phyloP scores from a whole-genome alignment of 2,113 vertebrate species.

The Microcebus murinus region DNA sequence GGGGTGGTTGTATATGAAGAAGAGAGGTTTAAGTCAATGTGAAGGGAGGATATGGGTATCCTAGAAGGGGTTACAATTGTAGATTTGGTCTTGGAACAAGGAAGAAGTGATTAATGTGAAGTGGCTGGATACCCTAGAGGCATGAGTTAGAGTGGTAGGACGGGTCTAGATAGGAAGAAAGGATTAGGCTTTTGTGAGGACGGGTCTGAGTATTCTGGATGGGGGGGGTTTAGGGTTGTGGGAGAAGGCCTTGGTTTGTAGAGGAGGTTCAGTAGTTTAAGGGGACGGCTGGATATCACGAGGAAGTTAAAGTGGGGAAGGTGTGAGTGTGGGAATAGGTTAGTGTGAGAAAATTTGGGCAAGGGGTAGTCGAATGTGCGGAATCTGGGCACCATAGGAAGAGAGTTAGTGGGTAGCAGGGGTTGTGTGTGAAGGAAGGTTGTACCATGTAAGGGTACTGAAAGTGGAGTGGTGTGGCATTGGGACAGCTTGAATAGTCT shows the following conservation, averaged over 20 bases:
- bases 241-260: conserved; percentile 11
- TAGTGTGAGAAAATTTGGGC: neutral
- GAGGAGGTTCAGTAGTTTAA: neutral
- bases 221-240: neutral
- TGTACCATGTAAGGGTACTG: neutral
- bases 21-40: neutral
- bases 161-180: neutral
- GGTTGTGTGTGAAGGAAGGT: neutral
- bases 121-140: neutral
- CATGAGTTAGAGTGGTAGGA: neutral
- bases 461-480: neutral
- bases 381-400: neutral
- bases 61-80: neutral
- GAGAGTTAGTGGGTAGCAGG: neutral
- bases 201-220: neutral
- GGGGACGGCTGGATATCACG: neutral
- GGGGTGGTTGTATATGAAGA: neutral
- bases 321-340: neutral
- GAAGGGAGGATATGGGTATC: neutral
- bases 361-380: neutral
- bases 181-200: neutral
- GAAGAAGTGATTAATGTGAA: neutral
- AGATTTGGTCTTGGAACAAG: neutral
- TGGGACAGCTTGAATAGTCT: neutral
- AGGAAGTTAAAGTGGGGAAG: conserved; percentile 25